phyloP scores from a whole-genome alignment of 1,140 invertebrate genomes.

The Hylaeus anthracinus region DNA sequence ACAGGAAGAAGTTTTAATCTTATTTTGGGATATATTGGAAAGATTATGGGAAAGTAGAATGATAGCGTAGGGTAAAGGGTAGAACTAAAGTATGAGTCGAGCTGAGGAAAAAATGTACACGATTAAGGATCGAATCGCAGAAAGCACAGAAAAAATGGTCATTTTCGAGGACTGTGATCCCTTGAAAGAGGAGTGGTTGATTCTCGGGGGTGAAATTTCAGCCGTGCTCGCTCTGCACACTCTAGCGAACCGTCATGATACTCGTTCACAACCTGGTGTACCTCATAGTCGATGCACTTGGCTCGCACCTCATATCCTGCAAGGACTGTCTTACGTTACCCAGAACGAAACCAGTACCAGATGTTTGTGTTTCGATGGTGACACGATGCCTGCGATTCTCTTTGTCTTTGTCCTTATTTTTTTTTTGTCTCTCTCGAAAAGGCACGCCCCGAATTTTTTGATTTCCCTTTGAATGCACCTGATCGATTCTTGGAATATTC shows the following conservation, averaged over 20 bases:
- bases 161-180: too few relatives aligned
- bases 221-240: slow-evolving; percentile 51
- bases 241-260: slow-evolving; percentile 28
- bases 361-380: background rate
- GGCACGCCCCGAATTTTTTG: background rate
- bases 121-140: too few relatives aligned
- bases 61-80: too few relatives aligned
- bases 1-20: too few relatives aligned
- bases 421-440: background rate
- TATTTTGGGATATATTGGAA: background rate
- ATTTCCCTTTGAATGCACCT: background rate
- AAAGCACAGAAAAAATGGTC: too few relatives aligned
- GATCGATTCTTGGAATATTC: slow-evolving; percentile 38
- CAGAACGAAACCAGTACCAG: slow-evolving; percentile 42
- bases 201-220: slow-evolving; percentile 34
- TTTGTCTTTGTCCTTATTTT: background rate
- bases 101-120: too few relatives aligned
- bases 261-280: slow-evolving; percentile 41
- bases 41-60: background rate
- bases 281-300: slow-evolving; percentile 67
- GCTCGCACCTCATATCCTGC: slow-evolving; percentile 67
- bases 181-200: background rate
- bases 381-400: background rate
- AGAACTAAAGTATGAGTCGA: too few relatives aligned
- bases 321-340: slow-evolving; percentile 68